These are phyloP conservation scores for Scaptomyza parva DNA, from an alignment of 2,888 invertebrate genomes.

Conservation along the genomic window DNA sequence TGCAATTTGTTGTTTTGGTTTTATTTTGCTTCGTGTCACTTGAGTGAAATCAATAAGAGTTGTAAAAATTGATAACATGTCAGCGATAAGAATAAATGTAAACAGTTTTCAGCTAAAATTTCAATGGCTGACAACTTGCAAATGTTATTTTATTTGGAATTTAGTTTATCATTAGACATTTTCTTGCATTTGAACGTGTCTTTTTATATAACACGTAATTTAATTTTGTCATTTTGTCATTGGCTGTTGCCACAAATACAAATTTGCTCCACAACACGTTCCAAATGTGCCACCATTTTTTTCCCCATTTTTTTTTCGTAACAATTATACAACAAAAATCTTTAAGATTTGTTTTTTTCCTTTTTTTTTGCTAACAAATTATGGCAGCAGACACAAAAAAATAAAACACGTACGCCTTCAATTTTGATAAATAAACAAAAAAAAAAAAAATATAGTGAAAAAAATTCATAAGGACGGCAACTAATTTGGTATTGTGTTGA, in stretches of 20 bases:
- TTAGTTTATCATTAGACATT: slow-evolving; percentile 20
- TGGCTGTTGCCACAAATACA: slow-evolving; percentile 60
- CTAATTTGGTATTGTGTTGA: slow-evolving; percentile 59
- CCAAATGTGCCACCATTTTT: slow-evolving; percentile 64
- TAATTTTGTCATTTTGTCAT: slow-evolving; percentile 54
- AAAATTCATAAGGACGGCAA: slow-evolving; percentile 36
- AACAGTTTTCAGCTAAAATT: neutral
- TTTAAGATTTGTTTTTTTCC: slow-evolving; percentile 36
- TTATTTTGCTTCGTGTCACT: neutral
- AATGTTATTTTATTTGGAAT: neutral
- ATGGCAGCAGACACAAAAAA: slow-evolving; percentile 46
- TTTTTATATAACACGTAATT: slow-evolving; percentile 59
- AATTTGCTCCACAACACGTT: slow-evolving; percentile 63
- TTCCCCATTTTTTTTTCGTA: slow-evolving; percentile 6
- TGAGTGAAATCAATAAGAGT: slow-evolving; percentile 44
- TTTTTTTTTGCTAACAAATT: slow-evolving; percentile 34
- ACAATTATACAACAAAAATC: slow-evolving; percentile 54
- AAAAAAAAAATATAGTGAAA: slow-evolving; percentile 7
- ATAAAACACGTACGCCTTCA: slow-evolving; percentile 68
- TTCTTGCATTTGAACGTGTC: slow-evolving; percentile 59
- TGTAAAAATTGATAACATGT: slow-evolving; percentile 45
- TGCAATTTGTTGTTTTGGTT: slow-evolving; percentile 31
- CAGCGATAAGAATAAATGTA: slow-evolving; percentile 10
- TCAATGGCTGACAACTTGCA: slow-evolving; percentile 11
- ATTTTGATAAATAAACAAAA: slow-evolving; percentile 19